Base-by-base conservation (phyloP, 2,888 invertebrate species). In the Troilus luridus region DNA sequence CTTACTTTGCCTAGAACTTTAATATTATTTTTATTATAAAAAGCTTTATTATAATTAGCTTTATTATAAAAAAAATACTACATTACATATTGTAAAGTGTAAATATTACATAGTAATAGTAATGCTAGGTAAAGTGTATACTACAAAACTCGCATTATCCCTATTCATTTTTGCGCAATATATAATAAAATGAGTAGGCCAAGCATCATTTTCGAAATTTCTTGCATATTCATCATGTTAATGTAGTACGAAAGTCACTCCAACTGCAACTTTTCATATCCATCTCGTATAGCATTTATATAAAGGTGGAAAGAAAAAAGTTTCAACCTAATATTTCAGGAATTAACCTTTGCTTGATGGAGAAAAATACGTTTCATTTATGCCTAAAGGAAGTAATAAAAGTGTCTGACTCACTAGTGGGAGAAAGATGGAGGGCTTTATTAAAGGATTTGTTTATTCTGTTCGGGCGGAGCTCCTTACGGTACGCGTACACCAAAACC, bases 361-460 rank as follows among this genome's bases (percentile, higher is more conserved):
- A 58, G 56, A n/a, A 85, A 54, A 85, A 85, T 85, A 85, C n/a
- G 56, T 85, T 85, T 56, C 85, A 85, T n/a, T 85, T 85, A 85
- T 56, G 85, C 56, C 85, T 56, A 58, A 58, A 85, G 85, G 85
- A 85, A 85, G 85, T 85, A 85, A 85, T 85, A 85, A 85, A 85
- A 85, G 85, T 85, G 85, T 85, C 85, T n/a, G 85, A 56, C 85
- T 85, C n/a, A n/a, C n/a, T 54, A 85, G 56, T n/a, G n/a, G 56
- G 56, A 85, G 85, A 85, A 85, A 85, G 85, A 85, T 85, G 85
- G 85, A 14, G 56, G 56, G 0, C 54, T 56, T 85, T 85, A 85
- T 85, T 56, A 85, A 85, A 85, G n/a, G 85, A n/a, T 85, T 54
- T 85, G 85, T 85, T 85, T 85, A 85, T 85, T 85, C n/a, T 54